Percentiles rank a stretch among this genome's conserved stretches.
These are phyloP conservation scores for Zaprionus capensis DNA, from an alignment of 1,140 invertebrate species.

Conservation along the genomic window DNA sequence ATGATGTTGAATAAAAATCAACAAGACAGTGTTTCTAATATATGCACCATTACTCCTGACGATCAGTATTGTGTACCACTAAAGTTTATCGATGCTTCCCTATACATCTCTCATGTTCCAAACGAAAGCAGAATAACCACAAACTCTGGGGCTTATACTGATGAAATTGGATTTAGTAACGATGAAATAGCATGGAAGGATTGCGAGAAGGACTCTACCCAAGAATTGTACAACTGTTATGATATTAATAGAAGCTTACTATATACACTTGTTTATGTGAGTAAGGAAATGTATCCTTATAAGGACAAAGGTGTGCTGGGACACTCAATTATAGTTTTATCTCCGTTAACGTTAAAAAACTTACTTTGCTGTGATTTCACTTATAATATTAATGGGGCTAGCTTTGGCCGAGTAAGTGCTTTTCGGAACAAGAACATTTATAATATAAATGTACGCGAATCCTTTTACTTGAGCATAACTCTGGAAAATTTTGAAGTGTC, in stretches of 20 bases:
- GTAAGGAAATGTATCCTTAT: constrained; percentile 91
- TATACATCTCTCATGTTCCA: constrained; percentile 64
- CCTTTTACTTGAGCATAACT: constrained; percentile 89
- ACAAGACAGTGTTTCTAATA: constrained; percentile 38
- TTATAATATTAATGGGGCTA: constrained; percentile 86
- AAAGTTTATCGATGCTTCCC: constrained; percentile 72
- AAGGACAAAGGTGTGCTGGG: constrained; percentile 89
- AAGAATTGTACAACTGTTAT: constrained; percentile 63
- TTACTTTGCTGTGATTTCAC: constrained; percentile 90
- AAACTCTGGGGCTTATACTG: constrained; percentile 24
- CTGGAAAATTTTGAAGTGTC: constrained; percentile 93
- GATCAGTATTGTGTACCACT: constrained; percentile 80
- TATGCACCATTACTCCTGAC: constrained; percentile 52
- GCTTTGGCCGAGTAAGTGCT: constrained; percentile 87
- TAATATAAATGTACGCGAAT: constrained; percentile 89
- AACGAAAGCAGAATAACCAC: constrained; percentile 28
- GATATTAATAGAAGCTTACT: constrained; percentile 59
- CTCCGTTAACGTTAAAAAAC: constrained; percentile 92
- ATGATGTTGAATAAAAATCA: constrained; percentile 85
- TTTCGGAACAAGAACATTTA: constrained; percentile 76
- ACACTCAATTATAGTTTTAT: constrained; percentile 93
- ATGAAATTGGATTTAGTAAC: constrained; percentile 67
- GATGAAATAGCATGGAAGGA: constrained; percentile 68
- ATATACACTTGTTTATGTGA: constrained; percentile 85
- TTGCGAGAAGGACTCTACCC: constrained; percentile 41